These are phyloP conservation scores for Lepidochrysops patricia DNA, from an alignment of 2,888 invertebrate species.

Conservation along the genomic window DNA sequence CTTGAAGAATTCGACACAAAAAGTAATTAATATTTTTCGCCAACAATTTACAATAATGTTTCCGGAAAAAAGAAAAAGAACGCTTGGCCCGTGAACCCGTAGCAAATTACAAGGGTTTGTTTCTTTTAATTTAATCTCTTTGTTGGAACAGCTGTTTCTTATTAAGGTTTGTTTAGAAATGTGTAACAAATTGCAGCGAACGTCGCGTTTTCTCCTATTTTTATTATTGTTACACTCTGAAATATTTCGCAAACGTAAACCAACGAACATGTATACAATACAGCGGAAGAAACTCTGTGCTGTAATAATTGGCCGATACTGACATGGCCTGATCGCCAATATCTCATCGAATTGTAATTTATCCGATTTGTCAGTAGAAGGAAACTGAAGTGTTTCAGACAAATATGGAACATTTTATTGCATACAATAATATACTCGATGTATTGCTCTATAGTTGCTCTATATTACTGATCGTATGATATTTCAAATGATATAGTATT, in stretches of 20 bases:
- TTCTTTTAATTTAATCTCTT: slow-evolving; percentile 55
- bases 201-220: slow-evolving; percentile 18
- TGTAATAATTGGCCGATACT: no score
- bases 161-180: slow-evolving; percentile 38
- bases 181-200: slow-evolving; percentile 29
- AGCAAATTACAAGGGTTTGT: slow-evolving; percentile 30
- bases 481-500: no score
- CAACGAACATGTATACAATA: no score
- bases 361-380: no score
- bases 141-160: slow-evolving; percentile 53
- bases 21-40: slow-evolving; percentile 13
- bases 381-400: no score
- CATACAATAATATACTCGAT: no score
- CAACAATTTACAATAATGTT: slow-evolving; percentile 11
- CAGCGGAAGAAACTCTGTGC: no score
- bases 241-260: slow-evolving; percentile 15
- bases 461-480: no score
- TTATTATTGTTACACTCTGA: slow-evolving; percentile 25
- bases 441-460: no score
- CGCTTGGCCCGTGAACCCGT: slow-evolving; percentile 20
- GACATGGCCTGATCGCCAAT: no score
- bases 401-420: no score
- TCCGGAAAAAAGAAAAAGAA: slow-evolving; percentile 2
- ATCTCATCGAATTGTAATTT: no score
- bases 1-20: neutral